These are phyloP conservation scores for Hirtodrosophila trivittata DNA, from an alignment of 2,888 invertebrate species.

Conservation along the genomic window DNA sequence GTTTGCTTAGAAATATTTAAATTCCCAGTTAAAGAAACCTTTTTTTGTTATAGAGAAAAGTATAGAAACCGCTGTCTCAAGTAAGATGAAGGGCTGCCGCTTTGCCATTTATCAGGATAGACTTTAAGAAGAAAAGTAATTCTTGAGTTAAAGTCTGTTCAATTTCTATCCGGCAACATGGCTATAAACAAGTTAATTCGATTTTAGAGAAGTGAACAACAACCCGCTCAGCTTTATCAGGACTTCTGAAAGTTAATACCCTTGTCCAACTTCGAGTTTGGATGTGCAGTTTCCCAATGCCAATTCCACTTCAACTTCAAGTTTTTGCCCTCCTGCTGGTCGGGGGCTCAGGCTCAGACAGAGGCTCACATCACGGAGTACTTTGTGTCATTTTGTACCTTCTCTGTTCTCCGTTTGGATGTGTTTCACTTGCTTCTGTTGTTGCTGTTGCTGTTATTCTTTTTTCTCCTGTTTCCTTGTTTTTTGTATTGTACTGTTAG, in stretches of 20 bases:
- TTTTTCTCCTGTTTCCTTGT: constrained; percentile 33
- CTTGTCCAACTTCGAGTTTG: constrained; percentile 34
- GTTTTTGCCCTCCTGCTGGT: constrained; percentile 11
- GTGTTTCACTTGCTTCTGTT: constrained; percentile 8
- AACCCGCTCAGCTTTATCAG: not conserved
- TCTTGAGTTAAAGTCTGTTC: too few relatives aligned
- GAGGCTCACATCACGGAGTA: constrained; percentile 27
- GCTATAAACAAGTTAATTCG: constrained; percentile 8
- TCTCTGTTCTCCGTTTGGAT: constrained; percentile 11
- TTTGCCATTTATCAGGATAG: too few relatives aligned
- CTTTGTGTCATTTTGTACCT: constrained; percentile 42
- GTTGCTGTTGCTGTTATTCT: constrained; percentile 15
- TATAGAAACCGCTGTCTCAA: too few relatives aligned
- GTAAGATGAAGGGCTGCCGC: too few relatives aligned
- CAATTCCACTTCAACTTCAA: constrained; percentile 28
- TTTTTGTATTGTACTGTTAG: constrained; percentile 62
- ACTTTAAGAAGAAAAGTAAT: too few relatives aligned
- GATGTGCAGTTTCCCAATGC: constrained; percentile 11
- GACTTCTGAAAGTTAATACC: constrained; percentile 40
- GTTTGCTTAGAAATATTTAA: too few relatives aligned
- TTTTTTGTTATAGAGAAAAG: too few relatives aligned
- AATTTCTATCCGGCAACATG: constrained; percentile 1
- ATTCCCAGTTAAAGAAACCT: too few relatives aligned
- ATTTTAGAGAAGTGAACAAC: not conserved
- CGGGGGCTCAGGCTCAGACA: constrained; percentile 7